Conservation (phyloP, 2,888 invertebrate species). For the Allolobophora icterica region DNA sequence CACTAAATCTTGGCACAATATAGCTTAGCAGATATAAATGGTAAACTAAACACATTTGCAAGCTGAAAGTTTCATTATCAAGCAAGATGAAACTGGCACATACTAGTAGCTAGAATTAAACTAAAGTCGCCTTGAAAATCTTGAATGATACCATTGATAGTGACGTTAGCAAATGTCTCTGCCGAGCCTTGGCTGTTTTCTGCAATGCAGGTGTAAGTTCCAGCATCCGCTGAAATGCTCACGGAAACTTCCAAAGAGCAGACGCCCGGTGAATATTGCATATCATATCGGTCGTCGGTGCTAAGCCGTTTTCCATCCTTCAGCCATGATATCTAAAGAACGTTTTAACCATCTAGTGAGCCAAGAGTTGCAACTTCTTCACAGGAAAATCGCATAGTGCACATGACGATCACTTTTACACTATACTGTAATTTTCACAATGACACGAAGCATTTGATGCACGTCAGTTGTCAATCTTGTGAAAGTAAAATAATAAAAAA, state of each 20-base stretch:
- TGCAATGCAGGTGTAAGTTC: constrained; percentile 92
- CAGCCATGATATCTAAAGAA: constrained; percentile 70
- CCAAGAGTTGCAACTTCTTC: neutral
- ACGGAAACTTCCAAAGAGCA: constrained; percentile 95
- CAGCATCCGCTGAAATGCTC: constrained; percentile 92
- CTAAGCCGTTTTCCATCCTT: constrained; percentile 91
- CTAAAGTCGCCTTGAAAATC: neutral
- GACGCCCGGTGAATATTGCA: constrained; percentile 91
- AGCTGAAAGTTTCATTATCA: neutral
- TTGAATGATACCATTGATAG: constrained; percentile 53
- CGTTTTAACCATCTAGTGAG: neutral
- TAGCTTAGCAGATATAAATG: neutral
- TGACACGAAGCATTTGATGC: neutral
- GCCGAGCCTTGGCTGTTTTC: constrained; percentile 91
- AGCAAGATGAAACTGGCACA: neutral
- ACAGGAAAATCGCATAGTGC: neutral
- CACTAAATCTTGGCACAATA: no score
- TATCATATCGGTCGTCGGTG: constrained; percentile 80
- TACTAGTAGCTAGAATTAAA: neutral
- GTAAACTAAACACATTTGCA: neutral
- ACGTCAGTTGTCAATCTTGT: neutral
- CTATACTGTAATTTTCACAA: neutral
- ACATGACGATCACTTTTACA: no score
- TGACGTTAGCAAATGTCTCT: constrained; percentile 85
- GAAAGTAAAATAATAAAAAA: neutral